These are phyloP conservation scores for Periplaneta americana DNA, from an alignment of 1,140 invertebrate genomes.

Conservation along the genomic window DNA sequence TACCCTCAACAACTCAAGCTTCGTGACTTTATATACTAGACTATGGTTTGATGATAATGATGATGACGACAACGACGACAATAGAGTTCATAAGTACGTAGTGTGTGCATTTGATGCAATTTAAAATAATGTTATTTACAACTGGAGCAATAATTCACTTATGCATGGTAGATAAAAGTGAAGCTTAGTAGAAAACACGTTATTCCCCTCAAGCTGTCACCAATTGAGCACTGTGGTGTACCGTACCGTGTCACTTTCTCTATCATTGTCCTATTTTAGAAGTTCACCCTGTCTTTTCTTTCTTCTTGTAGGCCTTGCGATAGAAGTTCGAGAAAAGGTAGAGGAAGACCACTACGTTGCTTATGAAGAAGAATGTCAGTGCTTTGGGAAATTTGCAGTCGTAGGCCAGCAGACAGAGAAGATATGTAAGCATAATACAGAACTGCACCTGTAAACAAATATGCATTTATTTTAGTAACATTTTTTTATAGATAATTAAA, in stretches of 20 bases:
- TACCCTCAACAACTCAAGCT: too few relatives aligned
- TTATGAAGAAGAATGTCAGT: constrained; percentile 53
- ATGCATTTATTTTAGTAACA: too few relatives aligned
- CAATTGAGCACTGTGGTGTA: not conserved
- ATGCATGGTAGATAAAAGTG: not conserved
- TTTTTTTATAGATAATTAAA: too few relatives aligned
- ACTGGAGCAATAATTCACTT: not conserved
- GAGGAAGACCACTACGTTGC: constrained; percentile 46
- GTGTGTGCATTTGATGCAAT: too few relatives aligned
- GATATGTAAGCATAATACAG: constrained; percentile 43
- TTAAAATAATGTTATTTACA: not conserved
- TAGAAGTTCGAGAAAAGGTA: constrained; percentile 50
- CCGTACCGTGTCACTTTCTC: not conserved
- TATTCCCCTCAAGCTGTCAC: not conserved
- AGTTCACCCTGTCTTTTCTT: constrained; percentile 18
- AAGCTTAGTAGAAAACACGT: not conserved
- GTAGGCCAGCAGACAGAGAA: constrained; percentile 42
- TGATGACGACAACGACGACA: too few relatives aligned
- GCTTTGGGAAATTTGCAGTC: constrained; percentile 50
- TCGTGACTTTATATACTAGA: too few relatives aligned
- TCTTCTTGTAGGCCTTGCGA: constrained; percentile 49
- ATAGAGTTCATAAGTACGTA: too few relatives aligned
- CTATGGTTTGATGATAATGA: too few relatives aligned
- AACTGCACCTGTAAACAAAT: constrained; percentile 29
- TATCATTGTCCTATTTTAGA: not conserved